Conservation (phyloP, 2,797 vertebrate species). For the Adrianichthys oophorus region DNA sequence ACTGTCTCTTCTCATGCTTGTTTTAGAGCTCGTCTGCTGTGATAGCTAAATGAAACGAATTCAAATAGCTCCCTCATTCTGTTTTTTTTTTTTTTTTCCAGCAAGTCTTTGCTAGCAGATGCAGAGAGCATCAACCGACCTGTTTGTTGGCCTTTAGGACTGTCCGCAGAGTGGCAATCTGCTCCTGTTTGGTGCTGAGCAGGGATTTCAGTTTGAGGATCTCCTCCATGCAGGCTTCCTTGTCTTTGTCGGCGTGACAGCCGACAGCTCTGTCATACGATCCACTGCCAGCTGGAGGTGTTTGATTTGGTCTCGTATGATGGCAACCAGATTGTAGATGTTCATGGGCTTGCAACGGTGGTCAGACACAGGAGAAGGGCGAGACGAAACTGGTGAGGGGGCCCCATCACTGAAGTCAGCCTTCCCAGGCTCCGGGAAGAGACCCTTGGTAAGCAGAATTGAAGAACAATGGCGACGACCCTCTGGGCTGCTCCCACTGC, state of each 20-base stretch:
- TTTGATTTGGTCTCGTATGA: constrained; percentile 95
- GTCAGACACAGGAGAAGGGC: constrained; percentile 87
- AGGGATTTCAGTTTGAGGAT: constrained; percentile 94
- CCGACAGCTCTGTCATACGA: constrained; percentile 92
- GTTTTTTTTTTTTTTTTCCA: too few species aligned
- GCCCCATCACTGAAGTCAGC: constrained; percentile 76
- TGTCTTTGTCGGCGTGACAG: constrained; percentile 89
- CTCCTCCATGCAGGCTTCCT: constrained; percentile 93
- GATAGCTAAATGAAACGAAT: constrained; percentile 67
- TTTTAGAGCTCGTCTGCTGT: constrained; percentile 33
- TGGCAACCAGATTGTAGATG: constrained; percentile 94
- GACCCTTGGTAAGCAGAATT: constrained; percentile 89
- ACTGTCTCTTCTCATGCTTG: constrained; percentile 34
- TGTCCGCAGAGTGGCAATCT: constrained; percentile 92
- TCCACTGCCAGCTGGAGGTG: constrained; percentile 93
- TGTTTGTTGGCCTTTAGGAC: constrained; percentile 97
- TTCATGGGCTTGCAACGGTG: constrained; percentile 92
- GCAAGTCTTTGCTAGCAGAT: too few species aligned
- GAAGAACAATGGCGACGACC: constrained; percentile 88
- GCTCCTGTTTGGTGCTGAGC: constrained; percentile 93
- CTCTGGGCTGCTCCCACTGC: constrained; percentile 81
- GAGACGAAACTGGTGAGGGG: constrained; percentile 72
- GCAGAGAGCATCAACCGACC: constrained; percentile 63
- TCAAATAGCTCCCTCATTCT: constrained; percentile 40
- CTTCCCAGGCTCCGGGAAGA: constrained; percentile 82